These are phyloP conservation scores for Paramormyrops hopkinsi DNA, from an alignment of 2,797 vertebrate species.

Conservation along the genomic window DNA sequence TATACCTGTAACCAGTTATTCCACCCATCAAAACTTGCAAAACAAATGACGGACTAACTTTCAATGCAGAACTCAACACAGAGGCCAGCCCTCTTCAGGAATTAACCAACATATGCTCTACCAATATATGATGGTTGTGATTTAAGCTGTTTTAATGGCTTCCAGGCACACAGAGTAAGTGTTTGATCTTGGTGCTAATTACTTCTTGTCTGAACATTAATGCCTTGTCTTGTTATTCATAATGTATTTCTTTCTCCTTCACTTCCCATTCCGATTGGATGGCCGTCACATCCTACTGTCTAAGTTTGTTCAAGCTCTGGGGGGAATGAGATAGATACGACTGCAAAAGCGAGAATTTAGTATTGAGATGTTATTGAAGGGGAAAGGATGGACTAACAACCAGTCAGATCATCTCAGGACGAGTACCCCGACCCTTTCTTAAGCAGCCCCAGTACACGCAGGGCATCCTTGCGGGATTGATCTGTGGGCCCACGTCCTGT, in stretches of 20 bases:
- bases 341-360: background rate
- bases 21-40: background rate
- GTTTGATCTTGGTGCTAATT: background rate
- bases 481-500: slow-evolving; percentile 77
- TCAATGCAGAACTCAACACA: background rate
- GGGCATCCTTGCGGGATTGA: slow-evolving; percentile 75
- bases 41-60: background rate
- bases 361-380: background rate
- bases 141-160: background rate
- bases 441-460: slow-evolving; percentile 84
- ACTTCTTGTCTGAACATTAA: background rate
- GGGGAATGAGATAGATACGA: background rate
- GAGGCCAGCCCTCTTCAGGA: background rate
- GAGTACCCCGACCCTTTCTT: slow-evolving; percentile 55
- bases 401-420: background rate
- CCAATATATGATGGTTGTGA: background rate
- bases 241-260: background rate
- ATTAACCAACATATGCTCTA: background rate
- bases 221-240: background rate
- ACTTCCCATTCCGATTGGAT: background rate
- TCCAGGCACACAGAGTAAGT: background rate
- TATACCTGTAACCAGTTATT: background rate
- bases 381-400: background rate
- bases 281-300: background rate
- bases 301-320: background rate